Conservation (phyloP, 2,888 invertebrate genomes). For the Phlogophora meticulosa region DNA sequence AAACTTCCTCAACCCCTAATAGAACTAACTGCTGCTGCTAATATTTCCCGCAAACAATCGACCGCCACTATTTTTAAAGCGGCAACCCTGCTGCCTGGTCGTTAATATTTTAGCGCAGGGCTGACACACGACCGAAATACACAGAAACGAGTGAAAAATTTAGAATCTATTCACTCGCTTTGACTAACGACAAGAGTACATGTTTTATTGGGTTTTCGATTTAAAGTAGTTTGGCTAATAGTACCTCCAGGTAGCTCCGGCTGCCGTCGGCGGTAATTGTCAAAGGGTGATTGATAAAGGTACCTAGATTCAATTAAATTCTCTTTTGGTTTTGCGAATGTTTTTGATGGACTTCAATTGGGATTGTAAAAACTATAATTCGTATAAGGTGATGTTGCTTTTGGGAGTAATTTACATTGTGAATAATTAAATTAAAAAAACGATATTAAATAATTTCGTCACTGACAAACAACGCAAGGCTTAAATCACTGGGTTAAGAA, state of each 20-base stretch:
- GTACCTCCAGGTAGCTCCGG: not conserved
- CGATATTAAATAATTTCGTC: no score
- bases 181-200: slow-evolving; percentile 16
- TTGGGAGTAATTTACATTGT: not conserved
- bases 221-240: slow-evolving; percentile 31
- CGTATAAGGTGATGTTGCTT: no score
- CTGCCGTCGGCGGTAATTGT: not conserved
- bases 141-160: slow-evolving; percentile 27
- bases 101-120: slow-evolving; percentile 68
- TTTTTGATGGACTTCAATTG: slow-evolving; percentile 1
- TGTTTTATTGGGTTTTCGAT: slow-evolving; percentile 31
- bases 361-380: not conserved
- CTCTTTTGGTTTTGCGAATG: not conserved
- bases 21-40: not conserved
- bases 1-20: not conserved
- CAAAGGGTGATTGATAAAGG: slow-evolving; percentile 20
- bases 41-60: slow-evolving; percentile 8
- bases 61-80: not conserved
- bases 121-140: slow-evolving; percentile 50
- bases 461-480: no score
- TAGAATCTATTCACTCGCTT: slow-evolving; percentile 54
- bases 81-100: slow-evolving; percentile 34
- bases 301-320: slow-evolving; percentile 19
- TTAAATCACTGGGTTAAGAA: no score
- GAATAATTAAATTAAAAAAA: no score